phyloP scores from a whole-genome alignment of 2,113 vertebrate species.

The Numida meleagris region DNA sequence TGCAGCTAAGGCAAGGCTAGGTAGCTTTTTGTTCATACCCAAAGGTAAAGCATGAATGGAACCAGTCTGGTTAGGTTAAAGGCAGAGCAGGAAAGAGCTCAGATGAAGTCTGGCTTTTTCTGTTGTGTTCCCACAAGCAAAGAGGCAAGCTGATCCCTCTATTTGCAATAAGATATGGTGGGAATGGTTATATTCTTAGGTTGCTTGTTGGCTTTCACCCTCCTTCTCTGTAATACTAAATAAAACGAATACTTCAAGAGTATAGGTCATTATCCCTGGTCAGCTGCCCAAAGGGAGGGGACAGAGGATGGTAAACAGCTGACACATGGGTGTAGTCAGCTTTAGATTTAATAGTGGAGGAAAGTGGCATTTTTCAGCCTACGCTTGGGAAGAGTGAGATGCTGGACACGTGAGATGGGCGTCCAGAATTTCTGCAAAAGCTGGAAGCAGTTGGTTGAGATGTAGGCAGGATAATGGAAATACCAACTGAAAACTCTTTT shows the following conservation, averaged over 20 bases:
- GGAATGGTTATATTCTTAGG: background rate
- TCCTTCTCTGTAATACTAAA: conserved; percentile 7
- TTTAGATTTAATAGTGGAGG: conserved; percentile 13
- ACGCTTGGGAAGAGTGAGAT: background rate
- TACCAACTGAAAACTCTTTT: background rate
- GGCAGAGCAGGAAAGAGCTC: background rate
- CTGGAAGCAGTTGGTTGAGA: background rate
- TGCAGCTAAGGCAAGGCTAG: rapidly evolving
- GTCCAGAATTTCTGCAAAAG: background rate
- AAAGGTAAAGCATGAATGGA: background rate
- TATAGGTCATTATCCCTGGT: conserved; percentile 22
- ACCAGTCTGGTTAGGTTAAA: background rate
- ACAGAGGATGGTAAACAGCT: conserved; percentile 6
- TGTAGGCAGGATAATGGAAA: background rate
- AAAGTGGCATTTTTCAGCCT: conserved; percentile 26
- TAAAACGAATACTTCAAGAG: conserved; percentile 43
- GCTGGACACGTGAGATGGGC: background rate
- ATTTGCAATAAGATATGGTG: conserved; percentile 2
- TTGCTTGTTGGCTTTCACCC: conserved; percentile 7
- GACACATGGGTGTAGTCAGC: background rate
- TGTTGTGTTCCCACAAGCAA: background rate
- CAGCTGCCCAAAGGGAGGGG: conserved; percentile 34
- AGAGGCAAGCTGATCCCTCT: background rate
- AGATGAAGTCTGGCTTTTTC: background rate
- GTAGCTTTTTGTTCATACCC: background rate